Evolutionary conservation across 2,888 invertebrate species (phyloP).

Genomic region (Nymphalis c-album): DNA sequence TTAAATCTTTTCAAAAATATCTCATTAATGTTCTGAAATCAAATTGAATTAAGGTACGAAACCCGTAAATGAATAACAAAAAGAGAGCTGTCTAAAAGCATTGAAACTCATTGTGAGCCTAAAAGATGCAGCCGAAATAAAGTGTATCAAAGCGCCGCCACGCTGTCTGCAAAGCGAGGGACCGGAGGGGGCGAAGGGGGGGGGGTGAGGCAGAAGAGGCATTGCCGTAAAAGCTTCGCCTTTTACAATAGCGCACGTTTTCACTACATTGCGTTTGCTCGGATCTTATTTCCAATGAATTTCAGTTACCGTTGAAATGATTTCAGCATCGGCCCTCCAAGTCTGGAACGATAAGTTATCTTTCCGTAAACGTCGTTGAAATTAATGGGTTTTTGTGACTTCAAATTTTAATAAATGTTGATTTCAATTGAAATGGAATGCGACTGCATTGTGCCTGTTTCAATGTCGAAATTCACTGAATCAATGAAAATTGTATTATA

Average conservation of each 20-base stretch:
- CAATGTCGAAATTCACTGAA: conserved; percentile 2
- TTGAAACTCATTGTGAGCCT: conserved; percentile 12
- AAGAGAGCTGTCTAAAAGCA: conserved; percentile 5
- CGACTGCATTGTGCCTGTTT: background rate
- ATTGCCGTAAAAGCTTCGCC: conserved; percentile 58
- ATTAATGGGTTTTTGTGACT: conserved; percentile 14
- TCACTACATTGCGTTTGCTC: conserved; percentile 64
- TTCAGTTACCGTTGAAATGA: conserved; percentile 55
- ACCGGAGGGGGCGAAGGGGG: conserved; percentile 26
- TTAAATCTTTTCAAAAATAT: no score
- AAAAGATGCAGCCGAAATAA: conserved; percentile 26
- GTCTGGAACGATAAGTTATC: conserved; percentile 30
- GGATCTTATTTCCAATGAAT: conserved; percentile 66
- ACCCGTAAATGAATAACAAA: conserved; percentile 4
- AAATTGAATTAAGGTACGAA: background rate
- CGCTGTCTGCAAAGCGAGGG: conserved; percentile 40
- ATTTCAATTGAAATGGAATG: conserved; percentile 9
- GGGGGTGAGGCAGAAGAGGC: conserved; percentile 31
- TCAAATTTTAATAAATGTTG: conserved; percentile 24
- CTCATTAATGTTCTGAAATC: background rate
- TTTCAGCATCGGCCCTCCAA: conserved; percentile 30
- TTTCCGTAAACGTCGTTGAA: conserved; percentile 17
- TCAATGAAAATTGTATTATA: conserved; percentile 3
- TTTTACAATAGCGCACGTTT: conserved; percentile 66
- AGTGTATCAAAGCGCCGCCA: conserved; percentile 37